Evolutionary conservation across 2,113 vertebrate genomes (phyloP), one percentile per base, ranked within the genome.

Genomic region (Candoia aspera): DNA sequence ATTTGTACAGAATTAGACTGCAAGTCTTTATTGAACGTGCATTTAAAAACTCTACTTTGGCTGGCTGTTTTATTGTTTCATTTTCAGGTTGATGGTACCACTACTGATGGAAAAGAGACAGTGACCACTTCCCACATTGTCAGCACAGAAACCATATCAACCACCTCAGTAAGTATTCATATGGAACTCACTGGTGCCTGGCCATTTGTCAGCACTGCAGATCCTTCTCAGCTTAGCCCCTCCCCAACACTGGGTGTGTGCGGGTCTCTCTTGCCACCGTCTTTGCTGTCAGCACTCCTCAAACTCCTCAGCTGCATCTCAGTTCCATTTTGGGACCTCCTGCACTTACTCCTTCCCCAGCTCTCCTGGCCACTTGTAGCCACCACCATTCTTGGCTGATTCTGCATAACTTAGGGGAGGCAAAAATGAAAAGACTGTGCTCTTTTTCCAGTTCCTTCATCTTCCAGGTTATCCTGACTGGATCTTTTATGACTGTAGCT

Each of bases 21-120:
- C 15, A 64, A 19, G 0, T 3, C n/a, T 73, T 33, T 90, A 59
- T 89, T 68, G 54, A 86, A n/a, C 53, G 42, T n/a, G n/a, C 26
- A 55, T 84, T 73, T 68, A 13, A 68, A 68, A 19, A 33, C 60
- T 83, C 85, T 53, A 73, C 1, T 13, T 59, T 79, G 13, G 8
- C 55, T 23, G 33, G 73, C 87, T 58, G 59, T 24, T 94, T 92
- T 84, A 53, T 92, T 92, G 88, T 97, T 90, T 93, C 91, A 29
- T 55, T 0, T 0, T 73, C 95, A 98, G 98, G 97, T 96, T 90
- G 97, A 97, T 2, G 96, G 96, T 91, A 95, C 94, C 86, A 68
- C 85, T 86, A 86, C 12, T 0, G 86, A 86, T 46, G 96, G 93
- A 73, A 97, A 97, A 95, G 97, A 98, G 3, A 4, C 89, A 87